Percentiles rank a stretch among this genome's conserved stretches.
Evolutionary conservation across 2,113 vertebrate genomes (phyloP).

Genomic region (Oncorhynchus masou): DNA sequence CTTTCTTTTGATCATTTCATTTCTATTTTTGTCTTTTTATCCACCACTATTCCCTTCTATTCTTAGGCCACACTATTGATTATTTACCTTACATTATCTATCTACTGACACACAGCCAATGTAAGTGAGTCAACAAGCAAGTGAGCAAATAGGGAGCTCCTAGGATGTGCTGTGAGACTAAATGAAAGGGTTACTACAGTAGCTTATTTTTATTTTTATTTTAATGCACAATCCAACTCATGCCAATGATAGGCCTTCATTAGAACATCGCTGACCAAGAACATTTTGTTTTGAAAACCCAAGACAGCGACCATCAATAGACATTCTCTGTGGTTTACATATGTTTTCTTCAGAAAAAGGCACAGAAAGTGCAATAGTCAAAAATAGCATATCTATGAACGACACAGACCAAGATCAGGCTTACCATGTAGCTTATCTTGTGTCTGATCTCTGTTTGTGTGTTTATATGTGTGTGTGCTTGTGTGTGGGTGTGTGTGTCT

Average conservation of each 20-base stretch:
- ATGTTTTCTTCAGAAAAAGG: background rate
- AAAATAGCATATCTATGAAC: background rate
- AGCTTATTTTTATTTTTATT: background rate
- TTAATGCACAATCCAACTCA: background rate
- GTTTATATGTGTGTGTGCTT: too few relatives aligned
- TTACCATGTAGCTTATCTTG: background rate
- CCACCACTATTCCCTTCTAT: background rate
- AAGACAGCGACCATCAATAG: background rate
- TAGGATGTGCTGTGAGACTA: background rate
- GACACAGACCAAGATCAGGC: background rate
- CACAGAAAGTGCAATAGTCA: background rate
- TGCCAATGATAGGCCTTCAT: background rate
- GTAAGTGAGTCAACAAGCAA: background rate
- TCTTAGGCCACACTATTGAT: constrained; percentile 1
- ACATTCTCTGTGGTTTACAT: background rate
- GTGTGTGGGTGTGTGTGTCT: background rate
- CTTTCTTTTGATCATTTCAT: background rate
- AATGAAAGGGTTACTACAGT: background rate
- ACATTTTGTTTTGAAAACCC: background rate
- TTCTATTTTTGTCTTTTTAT: background rate
- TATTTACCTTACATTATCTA: background rate
- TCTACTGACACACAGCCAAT: background rate
- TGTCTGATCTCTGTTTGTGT: background rate
- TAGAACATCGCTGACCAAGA: background rate
- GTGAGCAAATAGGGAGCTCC: background rate